Evolutionary conservation across 2,888 invertebrate species (phyloP), one percentile per base, ranked within the genome.

Genomic region (Hypsopygia costalis): DNA sequence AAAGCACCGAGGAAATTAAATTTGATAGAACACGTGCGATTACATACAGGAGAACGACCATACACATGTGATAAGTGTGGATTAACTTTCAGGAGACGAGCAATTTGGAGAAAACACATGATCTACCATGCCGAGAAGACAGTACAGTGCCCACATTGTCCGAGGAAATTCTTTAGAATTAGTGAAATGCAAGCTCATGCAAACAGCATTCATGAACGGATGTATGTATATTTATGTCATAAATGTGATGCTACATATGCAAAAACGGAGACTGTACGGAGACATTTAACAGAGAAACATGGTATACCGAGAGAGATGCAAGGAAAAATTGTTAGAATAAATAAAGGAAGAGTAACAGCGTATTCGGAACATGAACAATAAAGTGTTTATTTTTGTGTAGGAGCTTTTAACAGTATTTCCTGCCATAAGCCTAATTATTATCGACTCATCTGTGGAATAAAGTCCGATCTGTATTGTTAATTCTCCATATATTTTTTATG

Each of bases 41-140:
- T 82, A 3, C 88, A 88, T 39, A 78, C 86, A 0, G 87, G 86
- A 0, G 87, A 87, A 43, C 45, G 87, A 11, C 88, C 88, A 0
- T 87, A 78, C 22, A 65, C 82, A 0, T 88, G 88, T 48, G 85
- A 86, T 0, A 75, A 80, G 43, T 88, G 88, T 11, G 86, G 86
- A 0, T 44, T 83, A 1, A 85, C 82, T 0, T 88, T 87, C 58
- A 70, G 82, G 0, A 59, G 85, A 41, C 59, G 67, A 39, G 75
- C 71, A 0, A 74, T 85, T 32, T 85, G 80, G 74, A 75, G 54
- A n/a, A 82, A 81, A 11, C 88, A 88, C 52, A 50, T 78, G n/a
- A 51, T 78, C n/a, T 66, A 69, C 32, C 87, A 88, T 36, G 58
- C 58, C 1, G 86, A 87, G 16, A 88, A 83, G 40, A 75, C 62